Evolutionary conservation across 2,888 invertebrate species (phyloP).

Genomic region (Pyrrhia umbra): DNA sequence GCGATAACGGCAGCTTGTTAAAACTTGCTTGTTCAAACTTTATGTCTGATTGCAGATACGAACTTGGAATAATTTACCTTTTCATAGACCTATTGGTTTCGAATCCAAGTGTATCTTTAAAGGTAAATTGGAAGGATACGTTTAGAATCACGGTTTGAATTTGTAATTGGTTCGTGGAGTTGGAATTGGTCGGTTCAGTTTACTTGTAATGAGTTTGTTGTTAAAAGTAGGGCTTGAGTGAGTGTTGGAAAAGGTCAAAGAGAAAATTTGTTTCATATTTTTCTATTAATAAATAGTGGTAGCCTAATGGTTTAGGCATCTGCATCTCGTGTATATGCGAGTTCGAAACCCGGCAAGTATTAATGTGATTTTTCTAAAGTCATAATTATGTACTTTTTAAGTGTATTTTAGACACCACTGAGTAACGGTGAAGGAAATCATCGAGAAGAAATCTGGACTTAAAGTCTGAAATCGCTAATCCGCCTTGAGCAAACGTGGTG

Average conservation of each 20-base stretch:
- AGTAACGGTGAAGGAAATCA: too few relatives aligned
- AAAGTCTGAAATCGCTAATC: too few relatives aligned
- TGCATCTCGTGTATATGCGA: too few relatives aligned
- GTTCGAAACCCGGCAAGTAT: too few relatives aligned
- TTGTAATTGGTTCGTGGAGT: constrained; percentile 27
- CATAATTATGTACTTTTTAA: too few relatives aligned
- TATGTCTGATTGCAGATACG: constrained; percentile 49
- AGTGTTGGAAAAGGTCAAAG: neutral
- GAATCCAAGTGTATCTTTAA: constrained; percentile 30
- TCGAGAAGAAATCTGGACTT: too few relatives aligned
- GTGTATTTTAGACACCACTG: too few relatives aligned
- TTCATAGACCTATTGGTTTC: constrained; percentile 41
- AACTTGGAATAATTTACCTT: constrained; percentile 53
- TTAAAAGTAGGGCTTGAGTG: neutral
- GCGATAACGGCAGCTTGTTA: constrained; percentile 50
- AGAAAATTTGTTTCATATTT: neutral
- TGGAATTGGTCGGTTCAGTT: neutral
- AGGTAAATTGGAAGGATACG: constrained; percentile 45
- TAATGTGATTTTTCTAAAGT: too few relatives aligned
- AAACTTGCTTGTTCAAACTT: constrained; percentile 52
- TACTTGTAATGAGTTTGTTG: neutral
- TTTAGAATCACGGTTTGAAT: constrained; percentile 23
- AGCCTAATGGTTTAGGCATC: neutral
- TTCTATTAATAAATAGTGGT: neutral
- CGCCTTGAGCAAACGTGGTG: too few relatives aligned